phyloP scores from a whole-genome alignment of 2,888 invertebrate species.

The Xylocampa areola region DNA sequence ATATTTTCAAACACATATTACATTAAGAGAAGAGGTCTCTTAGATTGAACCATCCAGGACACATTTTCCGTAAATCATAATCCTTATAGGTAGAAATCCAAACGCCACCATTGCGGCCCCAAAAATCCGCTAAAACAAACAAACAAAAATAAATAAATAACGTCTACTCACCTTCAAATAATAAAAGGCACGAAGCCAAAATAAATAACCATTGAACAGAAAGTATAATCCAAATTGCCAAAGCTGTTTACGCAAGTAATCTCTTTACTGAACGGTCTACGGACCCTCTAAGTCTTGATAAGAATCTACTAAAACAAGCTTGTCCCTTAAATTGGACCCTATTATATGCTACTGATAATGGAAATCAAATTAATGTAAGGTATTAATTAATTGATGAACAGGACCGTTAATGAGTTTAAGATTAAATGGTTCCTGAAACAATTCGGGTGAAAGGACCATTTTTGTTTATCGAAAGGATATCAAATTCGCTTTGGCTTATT shows the following conservation, averaged over 20 bases:
- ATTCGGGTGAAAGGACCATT: not conserved
- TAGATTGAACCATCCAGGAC: too few species aligned
- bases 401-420: constrained; percentile 27
- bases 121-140: constrained; percentile 20
- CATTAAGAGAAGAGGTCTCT: too few species aligned
- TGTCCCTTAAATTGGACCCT: constrained; percentile 41
- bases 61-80: too few species aligned
- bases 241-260: constrained; percentile 55
- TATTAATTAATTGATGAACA: constrained; percentile 41
- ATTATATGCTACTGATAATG: constrained; percentile 43
- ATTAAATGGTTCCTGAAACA: not conserved
- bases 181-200: constrained; percentile 34
- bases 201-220: constrained; percentile 45
- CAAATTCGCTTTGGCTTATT: constrained; percentile 5
- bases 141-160: constrained; percentile 22
- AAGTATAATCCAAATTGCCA: constrained; percentile 58
- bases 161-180: constrained; percentile 37
- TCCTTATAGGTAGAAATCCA: too few species aligned
- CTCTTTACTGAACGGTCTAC: constrained; percentile 49
- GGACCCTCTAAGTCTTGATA: constrained; percentile 44
- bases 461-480: constrained; percentile 9
- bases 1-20: too few species aligned
- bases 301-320: constrained; percentile 41
- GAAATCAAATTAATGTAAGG: constrained; percentile 44
- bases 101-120: not conserved